Evolutionary conservation across 2,797 vertebrate genomes (phyloP), one percentile per base, ranked within the genome.

Genomic region (Neosilurus hyrtlii): DNA sequence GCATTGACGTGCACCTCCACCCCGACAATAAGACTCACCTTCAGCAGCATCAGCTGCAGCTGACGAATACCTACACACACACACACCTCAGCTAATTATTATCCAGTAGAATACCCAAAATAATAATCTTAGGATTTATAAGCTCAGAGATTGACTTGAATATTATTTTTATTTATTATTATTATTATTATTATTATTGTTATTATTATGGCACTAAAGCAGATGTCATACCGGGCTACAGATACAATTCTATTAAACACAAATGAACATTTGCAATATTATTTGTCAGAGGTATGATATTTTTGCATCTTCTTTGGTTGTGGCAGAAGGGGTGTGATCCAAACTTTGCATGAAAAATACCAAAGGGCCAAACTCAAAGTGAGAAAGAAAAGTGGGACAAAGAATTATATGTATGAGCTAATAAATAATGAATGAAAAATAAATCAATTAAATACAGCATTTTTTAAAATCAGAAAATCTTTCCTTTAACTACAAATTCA

Each of bases 1-100:
- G 97, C 93, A 1, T 97, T 98, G 90, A 98, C 96, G 0, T 99
- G 96, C 80, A 99, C 93, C 91, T 99, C 97, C 22, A 99, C 96
- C 18, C 97, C 98, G 72, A 99, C 82, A 77, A 99, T 94, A 77
- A 99, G 93, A 56, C 95, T 93, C 82, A 99, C 94, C 92, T 99
- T 99, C 89, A 98, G 94, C 4, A 99, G 93, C 92, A 99, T 99
- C 82, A 99, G 95, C 68, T 99, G 98, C 61, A 99, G 95, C 88
- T 99, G 97, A 66, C 97, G 96, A 92, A 99, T 99, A 94, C 98
- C 98, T 99, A 30, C 30, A 30, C 30, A 30, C 30, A 30, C 30
- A 30, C 30, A 30, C 30, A 30, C 30, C 30, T 30, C 30, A 30
- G 30, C 30, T 30, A 30, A 30, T 30, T 30, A 30, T 30, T 30